These are phyloP conservation scores for Muraenolepis orangiensis DNA, from an alignment of 2,797 vertebrate species.

Conservation along the genomic window DNA sequence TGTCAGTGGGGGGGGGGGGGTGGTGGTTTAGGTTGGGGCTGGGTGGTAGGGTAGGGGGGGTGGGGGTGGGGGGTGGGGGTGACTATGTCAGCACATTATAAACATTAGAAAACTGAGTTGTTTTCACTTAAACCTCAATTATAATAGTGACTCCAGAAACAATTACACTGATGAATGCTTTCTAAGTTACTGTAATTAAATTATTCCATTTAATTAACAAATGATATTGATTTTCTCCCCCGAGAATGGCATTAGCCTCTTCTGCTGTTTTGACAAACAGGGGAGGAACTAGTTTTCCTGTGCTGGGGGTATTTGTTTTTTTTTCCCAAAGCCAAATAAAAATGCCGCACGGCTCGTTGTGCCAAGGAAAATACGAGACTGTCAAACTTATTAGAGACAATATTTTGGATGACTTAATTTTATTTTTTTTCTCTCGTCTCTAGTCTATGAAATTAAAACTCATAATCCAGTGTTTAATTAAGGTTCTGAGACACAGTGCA, in stretches of 20 bases:
- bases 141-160: slow-evolving; percentile 75
- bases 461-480: not conserved
- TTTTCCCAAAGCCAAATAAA: slow-evolving; percentile 71
- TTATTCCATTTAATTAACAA: slow-evolving; percentile 85
- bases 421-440: not conserved
- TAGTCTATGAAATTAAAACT: not conserved
- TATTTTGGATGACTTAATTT: not conserved
- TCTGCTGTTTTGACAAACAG: slow-evolving; percentile 80
- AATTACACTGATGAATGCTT: slow-evolving; percentile 84
- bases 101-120: slow-evolving; percentile 78
- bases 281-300: slow-evolving; percentile 67
- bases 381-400: not conserved
- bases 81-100: slow-evolving; percentile 72
- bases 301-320: slow-evolving; percentile 71
- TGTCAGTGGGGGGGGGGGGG: no score
- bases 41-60: no score
- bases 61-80: slow-evolving; percentile 46
- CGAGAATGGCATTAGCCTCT: slow-evolving; percentile 74
- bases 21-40: not conserved
- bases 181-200: slow-evolving; percentile 82
- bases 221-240: slow-evolving; percentile 81
- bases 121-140: slow-evolving; percentile 83
- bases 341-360: slow-evolving; percentile 48
- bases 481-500: not conserved
- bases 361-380: not conserved